Percentiles rank a stretch among this genome's conserved stretches.
Evolutionary conservation across 2,797 vertebrate genomes (phyloP).

Genomic region (Parauchenoglanis ngamensis): DNA sequence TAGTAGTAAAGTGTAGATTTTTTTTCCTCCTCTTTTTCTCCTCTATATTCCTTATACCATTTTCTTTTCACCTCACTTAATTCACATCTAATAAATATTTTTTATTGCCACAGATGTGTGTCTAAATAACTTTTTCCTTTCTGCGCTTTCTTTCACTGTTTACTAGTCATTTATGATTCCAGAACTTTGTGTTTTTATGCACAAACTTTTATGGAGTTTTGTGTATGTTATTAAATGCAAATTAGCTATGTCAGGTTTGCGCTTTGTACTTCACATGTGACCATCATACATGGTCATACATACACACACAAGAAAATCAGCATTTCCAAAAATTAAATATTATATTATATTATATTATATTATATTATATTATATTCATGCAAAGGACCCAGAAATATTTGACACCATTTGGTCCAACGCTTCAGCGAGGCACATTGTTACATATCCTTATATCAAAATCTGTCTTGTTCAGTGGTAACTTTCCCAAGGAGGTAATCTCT

Average conservation of each 20-base stretch:
- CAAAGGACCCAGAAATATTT: not conserved
- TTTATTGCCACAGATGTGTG: not conserved
- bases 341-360: no score
- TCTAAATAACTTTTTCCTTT: not conserved
- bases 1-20: not conserved
- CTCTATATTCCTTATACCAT: not conserved
- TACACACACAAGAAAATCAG: no score
- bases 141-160: not conserved
- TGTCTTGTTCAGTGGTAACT: not conserved
- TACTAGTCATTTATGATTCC: not conserved
- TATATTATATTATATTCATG: not conserved
- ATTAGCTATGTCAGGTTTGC: not conserved
- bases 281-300: no score
- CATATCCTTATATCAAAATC: not conserved
- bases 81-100: not conserved
- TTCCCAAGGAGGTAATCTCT: not conserved
- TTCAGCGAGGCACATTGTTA: not conserved
- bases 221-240: not conserved
- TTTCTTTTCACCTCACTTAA: not conserved
- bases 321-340: no score
- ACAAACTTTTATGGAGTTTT: not conserved
- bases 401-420: not conserved
- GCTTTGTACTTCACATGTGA: not conserved
- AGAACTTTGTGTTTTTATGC: not conserved
- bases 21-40: not conserved